phyloP scores from a whole-genome alignment of 2,113 vertebrate genomes.

The Triplophysa dalaica region DNA sequence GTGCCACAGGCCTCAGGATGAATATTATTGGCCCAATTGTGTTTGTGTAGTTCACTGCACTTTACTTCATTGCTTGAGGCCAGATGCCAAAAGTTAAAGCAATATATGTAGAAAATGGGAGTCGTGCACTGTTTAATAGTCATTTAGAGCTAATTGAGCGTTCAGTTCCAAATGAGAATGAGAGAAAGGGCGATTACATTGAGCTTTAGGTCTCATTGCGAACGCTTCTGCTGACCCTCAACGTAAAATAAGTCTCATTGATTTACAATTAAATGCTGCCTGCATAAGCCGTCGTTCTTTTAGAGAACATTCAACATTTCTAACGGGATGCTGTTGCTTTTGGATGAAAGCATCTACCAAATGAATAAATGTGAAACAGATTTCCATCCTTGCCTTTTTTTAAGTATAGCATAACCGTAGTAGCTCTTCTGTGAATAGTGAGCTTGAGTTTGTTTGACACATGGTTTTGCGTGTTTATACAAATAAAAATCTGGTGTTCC shows the following conservation, averaged over 20 bases:
- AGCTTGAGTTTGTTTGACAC: conserved; percentile 1
- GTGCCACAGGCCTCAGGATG: no score
- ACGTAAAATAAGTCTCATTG: conserved; percentile 39
- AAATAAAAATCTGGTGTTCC: neutral
- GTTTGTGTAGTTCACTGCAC: neutral
- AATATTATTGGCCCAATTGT: neutral
- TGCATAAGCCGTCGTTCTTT: conserved; percentile 24
- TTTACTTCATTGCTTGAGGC: conserved; percentile 23
- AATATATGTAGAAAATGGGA: neutral
- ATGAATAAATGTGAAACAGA: neutral
- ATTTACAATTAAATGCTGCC: conserved; percentile 55
- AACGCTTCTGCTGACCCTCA: conserved; percentile 24
- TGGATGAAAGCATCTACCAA: neutral
- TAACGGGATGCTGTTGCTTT: neutral
- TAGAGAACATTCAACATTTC: neutral
- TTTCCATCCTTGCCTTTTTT: neutral
- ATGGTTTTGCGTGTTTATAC: neutral
- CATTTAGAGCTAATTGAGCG: conserved; percentile 45
- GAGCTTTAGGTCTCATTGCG: conserved; percentile 23
- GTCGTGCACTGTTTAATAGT: conserved; percentile 34
- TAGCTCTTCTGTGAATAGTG: neutral
- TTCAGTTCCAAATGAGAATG: conserved; percentile 27
- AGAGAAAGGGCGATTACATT: conserved; percentile 29
- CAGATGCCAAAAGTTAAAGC: conserved; percentile 32
- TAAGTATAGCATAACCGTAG: neutral